Percentiles rank a stretch among this genome's conserved stretches.
These are phyloP conservation scores for Labia minor DNA, from an alignment of 2,888 invertebrate species.

Conservation along the genomic window DNA sequence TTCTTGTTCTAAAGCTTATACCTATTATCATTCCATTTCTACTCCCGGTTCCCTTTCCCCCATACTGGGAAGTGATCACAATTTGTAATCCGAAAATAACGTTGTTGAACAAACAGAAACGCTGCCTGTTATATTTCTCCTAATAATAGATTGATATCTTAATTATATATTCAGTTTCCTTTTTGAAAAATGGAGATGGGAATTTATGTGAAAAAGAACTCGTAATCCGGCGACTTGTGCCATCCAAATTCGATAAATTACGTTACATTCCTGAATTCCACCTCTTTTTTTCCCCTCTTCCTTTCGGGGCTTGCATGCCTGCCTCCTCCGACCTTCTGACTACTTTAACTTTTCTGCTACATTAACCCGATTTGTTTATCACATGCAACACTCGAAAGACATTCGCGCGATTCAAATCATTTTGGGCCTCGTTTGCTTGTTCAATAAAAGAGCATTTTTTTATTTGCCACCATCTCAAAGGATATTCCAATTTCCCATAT, in stretches of 20 bases:
- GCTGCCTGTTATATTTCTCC: neutral
- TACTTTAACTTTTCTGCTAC: conserved; percentile 13
- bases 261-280: neutral
- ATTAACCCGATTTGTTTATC: conserved; percentile 13
- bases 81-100: no score
- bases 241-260: conserved; percentile 13
- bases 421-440: conserved; percentile 6
- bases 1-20: no score
- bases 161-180: neutral
- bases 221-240: neutral
- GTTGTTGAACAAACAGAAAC: neutral
- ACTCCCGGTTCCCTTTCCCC: no score
- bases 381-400: conserved; percentile 13
- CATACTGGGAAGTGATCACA: no score
- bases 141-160: neutral
- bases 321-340: neutral
- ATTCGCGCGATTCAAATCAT: neutral
- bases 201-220: neutral
- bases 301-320: conserved; percentile 3
- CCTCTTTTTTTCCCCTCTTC: neutral
- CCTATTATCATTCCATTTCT: no score
- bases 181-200: neutral
- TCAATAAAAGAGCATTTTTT: neutral
- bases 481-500: no score
- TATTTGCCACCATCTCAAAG: no score